Conservation (phyloP, 1,140 invertebrate genomes). For the Odontomachus brunneus region DNA sequence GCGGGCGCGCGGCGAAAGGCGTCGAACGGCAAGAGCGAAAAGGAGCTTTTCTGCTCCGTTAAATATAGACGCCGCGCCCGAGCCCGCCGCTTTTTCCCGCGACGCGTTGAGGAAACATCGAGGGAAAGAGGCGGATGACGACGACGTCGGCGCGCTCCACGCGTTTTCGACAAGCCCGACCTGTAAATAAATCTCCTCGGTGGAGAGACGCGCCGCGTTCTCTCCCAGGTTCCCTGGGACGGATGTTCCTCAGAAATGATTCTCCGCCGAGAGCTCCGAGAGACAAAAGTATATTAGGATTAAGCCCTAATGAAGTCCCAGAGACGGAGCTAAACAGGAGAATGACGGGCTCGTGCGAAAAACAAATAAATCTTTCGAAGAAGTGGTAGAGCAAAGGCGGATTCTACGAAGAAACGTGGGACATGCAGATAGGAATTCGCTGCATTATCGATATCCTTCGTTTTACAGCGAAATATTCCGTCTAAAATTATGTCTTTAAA, state of each 20-base stretch:
- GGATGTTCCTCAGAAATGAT: neutral
- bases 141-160: constrained; percentile 7
- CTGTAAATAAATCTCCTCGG: constrained; percentile 51
- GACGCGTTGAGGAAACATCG: constrained; percentile 9
- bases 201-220: neutral
- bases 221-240: neutral
- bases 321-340: neutral
- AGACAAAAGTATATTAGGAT: constrained; percentile 5
- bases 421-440: no score
- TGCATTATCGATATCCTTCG: no score
- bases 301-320: neutral
- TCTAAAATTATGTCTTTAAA: no score
- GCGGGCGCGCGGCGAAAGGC: constrained; percentile 46
- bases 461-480: no score
- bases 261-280: neutral
- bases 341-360: neutral
- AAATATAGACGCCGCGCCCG: constrained; percentile 67
- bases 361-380: neutral
- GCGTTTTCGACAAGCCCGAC: constrained; percentile 36
- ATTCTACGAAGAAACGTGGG: no score
- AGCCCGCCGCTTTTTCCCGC: constrained; percentile 44
- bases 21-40: constrained; percentile 63
- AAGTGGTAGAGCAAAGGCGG: no score
- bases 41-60: constrained; percentile 73
- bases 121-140: constrained; percentile 9